These are phyloP conservation scores for Oncopeltus fasciatus DNA, from an alignment of 1,140 invertebrate species.

Conservation along the genomic window DNA sequence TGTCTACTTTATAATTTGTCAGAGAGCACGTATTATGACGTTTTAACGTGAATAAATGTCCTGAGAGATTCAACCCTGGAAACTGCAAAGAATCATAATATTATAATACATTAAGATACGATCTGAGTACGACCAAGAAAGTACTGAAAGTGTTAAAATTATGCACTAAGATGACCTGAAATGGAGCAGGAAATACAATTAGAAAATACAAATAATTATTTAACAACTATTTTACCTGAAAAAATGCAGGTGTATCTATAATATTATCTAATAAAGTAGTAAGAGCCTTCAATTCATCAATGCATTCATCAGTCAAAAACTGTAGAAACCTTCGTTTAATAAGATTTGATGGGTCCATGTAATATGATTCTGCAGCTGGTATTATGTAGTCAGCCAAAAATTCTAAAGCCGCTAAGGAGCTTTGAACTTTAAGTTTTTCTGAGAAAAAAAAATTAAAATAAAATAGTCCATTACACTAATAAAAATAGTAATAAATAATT, in stretches of 20 bases:
- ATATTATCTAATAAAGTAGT: slow-evolving; percentile 21
- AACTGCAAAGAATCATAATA: too few species aligned
- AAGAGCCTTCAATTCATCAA: slow-evolving; percentile 21
- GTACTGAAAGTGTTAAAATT: too few species aligned
- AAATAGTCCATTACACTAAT: not conserved
- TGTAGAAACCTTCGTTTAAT: slow-evolving; percentile 18
- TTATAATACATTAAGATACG: too few species aligned
- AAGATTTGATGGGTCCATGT: slow-evolving; percentile 13
- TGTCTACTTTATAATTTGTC: too few species aligned
- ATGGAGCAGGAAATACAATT: too few species aligned
- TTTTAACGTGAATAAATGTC: too few species aligned
- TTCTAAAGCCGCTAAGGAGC: slow-evolving; percentile 25
- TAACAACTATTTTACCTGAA: slow-evolving; percentile 19
- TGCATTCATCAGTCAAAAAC: slow-evolving; percentile 21
- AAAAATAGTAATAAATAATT: not conserved
- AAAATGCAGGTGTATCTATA: slow-evolving; percentile 24
- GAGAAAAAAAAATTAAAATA: slow-evolving; percentile 6
- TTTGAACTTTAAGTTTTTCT: slow-evolving; percentile 21
- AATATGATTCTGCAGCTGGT: slow-evolving; percentile 20
- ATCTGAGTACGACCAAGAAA: too few species aligned
- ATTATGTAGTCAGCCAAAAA: slow-evolving; percentile 24
- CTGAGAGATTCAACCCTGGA: too few species aligned
- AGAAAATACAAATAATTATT: too few species aligned
- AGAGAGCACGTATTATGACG: too few species aligned
- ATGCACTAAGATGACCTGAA: too few species aligned